These are phyloP conservation scores for Takifugu flavidus DNA, from an alignment of 2,113 vertebrate genomes.

Conservation along the genomic window DNA sequence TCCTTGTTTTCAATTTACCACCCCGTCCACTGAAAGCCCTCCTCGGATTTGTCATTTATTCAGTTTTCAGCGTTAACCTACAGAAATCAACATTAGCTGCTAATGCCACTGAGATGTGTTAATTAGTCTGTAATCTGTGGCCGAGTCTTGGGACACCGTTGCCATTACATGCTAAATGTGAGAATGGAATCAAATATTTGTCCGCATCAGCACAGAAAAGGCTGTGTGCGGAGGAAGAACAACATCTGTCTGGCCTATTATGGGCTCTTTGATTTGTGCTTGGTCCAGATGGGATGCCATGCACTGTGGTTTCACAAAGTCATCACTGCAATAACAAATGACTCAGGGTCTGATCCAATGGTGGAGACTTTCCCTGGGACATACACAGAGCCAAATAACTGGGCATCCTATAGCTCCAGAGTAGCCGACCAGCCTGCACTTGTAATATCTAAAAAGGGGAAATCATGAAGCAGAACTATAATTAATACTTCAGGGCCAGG, in stretches of 20 bases:
- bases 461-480: no score
- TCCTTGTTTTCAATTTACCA: not conserved
- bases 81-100: slow-evolving; percentile 24
- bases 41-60: slow-evolving; percentile 1
- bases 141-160: slow-evolving; percentile 35
- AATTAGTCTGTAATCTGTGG: slow-evolving; percentile 44
- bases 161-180: slow-evolving; percentile 9
- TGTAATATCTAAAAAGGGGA: no score
- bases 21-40: not conserved
- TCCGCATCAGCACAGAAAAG: slow-evolving; percentile 23
- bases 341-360: slow-evolving; percentile 53
- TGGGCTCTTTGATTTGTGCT: slow-evolving; percentile 58
- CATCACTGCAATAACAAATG: slow-evolving; percentile 56
- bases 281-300: slow-evolving; percentile 61
- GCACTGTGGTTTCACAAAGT: slow-evolving; percentile 38
- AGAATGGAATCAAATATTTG: slow-evolving; percentile 43
- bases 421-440: slow-evolving; percentile 7
- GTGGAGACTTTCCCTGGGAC: slow-evolving; percentile 45
- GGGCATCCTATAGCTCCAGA: slow-evolving; percentile 29
- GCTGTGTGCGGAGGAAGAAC: slow-evolving; percentile 34
- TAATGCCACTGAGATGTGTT: slow-evolving; percentile 13
- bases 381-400: slow-evolving; percentile 51
- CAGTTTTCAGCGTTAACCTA: slow-evolving; percentile 17
- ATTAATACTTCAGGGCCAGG: no score
- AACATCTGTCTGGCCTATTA: slow-evolving; percentile 60